Base-by-base conservation (phyloP, 2,113 vertebrate genomes). In the Fregetta grallaria region DNA sequence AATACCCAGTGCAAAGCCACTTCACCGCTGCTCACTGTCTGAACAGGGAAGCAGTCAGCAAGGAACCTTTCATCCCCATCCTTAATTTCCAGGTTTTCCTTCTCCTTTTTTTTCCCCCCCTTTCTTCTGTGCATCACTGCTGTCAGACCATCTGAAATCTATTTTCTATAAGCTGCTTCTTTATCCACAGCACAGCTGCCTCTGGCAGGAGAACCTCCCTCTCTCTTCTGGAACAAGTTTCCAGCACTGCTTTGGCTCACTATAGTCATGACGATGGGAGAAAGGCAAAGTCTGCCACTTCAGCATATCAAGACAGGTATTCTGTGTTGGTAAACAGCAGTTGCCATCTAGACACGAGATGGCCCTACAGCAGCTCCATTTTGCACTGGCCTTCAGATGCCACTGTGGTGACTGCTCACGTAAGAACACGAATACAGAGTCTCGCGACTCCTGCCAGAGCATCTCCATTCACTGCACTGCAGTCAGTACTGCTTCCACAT, bases 11-110 rank as follows among this genome's bases (percentile, higher is more conserved):
- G 21, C 63, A 77, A n/a, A 86, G 36, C 7, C 2, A 67, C 19
- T 38, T 61, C 42, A 7, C 16, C 34, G 42, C 36, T 81, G 84
- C 63, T 89, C 21, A 10, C 1, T n/a, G 45, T 18, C 65, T 14
- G 44, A 50, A 19, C 0, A 0, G 13, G 44, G 40, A 58, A 47
- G 30, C 42, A 49, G 27, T 5, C 38, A 68, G 34, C 2, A 1
- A 67, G 49, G 36, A 92, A 72, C 23, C 21, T 63, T n/a, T 6
- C 61, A 92, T 21, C 27, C 7, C 29, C 47, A 38, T 18, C 23
- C 25, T 27, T 36, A 2, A 75, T 36, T 68, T 61, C 65, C 50
- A 90, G 4, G 19, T 59, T 71, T 87, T 74, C 25, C 65, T 49
- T 68, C 29, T 56, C 30, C 38, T 22, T 19, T 36, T 7, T 7